These are phyloP conservation scores for Procambarus virginalis DNA, from an alignment of 1,140 invertebrate species.

Conservation along the genomic window DNA sequence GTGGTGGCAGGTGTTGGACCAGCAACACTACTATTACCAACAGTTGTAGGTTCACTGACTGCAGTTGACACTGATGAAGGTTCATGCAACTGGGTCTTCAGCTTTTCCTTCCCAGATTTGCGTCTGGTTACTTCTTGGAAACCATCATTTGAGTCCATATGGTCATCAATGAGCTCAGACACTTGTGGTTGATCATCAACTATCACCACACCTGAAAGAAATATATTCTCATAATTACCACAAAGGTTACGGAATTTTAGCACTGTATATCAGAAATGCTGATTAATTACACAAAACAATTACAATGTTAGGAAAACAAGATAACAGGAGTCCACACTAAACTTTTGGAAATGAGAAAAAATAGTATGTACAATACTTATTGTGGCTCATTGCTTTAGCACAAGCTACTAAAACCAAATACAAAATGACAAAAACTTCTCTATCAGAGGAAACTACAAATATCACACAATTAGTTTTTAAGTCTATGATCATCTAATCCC, in stretches of 20 bases:
- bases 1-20: conserved; percentile 76
- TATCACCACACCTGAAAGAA: conserved; percentile 77
- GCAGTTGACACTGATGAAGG: conserved; percentile 30
- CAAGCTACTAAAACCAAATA: conserved; percentile 25
- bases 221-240: neutral
- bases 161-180: conserved; percentile 75
- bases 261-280: neutral
- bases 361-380: neutral
- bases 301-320: neutral
- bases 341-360: neutral
- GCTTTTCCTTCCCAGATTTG: conserved; percentile 77
- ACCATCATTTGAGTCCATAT: conserved; percentile 81
- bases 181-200: conserved; percentile 79
- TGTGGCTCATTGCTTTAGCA: conserved; percentile 65
- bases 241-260: neutral
- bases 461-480: conserved; percentile 35
- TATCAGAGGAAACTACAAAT: conserved; percentile 44
- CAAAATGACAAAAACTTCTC: conserved; percentile 11
- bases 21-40: conserved; percentile 59
- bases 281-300: neutral
- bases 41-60: conserved; percentile 79
- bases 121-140: conserved; percentile 92
- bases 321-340: neutral
- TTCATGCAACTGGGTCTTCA: conserved; percentile 73
- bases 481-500: conserved; percentile 17